phyloP scores from a whole-genome alignment of 2,797 vertebrate species.

The Notamacropus eugenii region DNA sequence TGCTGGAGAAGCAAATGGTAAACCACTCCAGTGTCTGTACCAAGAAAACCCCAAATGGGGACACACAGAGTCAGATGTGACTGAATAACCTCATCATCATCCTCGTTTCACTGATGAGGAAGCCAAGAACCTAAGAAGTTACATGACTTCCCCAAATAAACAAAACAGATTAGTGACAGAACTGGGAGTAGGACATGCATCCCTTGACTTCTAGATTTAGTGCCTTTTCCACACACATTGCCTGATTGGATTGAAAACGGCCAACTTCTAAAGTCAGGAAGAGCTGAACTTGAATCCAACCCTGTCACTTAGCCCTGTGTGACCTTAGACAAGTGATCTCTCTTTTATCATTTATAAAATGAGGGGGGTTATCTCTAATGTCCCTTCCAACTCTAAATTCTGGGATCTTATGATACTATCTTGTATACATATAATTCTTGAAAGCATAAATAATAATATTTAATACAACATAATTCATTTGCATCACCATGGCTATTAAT shows the following conservation, averaged over 20 bases:
- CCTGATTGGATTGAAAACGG: not conserved
- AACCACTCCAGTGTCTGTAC: not conserved
- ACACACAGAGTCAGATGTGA: not conserved
- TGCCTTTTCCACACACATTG: not conserved
- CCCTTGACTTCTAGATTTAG: not conserved
- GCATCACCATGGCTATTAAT: not conserved
- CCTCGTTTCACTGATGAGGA: not conserved
- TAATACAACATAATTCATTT: not conserved
- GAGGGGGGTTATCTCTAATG: not conserved
- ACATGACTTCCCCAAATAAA: not conserved
- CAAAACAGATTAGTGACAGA: not conserved
- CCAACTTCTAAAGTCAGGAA: not conserved
- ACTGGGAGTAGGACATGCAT: not conserved
- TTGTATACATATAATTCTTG: not conserved
- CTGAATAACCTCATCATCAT: not conserved
- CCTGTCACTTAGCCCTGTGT: not conserved
- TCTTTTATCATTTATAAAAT: not conserved
- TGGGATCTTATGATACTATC: not conserved
- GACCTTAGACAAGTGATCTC: not conserved
- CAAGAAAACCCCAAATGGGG: not conserved
- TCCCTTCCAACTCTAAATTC: not conserved
- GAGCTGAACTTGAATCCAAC: not conserved
- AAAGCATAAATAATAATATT: not conserved
- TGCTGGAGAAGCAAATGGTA: not conserved
- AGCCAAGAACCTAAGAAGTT: not conserved